Evolutionary conservation across 2,113 vertebrate species (phyloP).

Genomic region (Dascyllus trimaculatus): DNA sequence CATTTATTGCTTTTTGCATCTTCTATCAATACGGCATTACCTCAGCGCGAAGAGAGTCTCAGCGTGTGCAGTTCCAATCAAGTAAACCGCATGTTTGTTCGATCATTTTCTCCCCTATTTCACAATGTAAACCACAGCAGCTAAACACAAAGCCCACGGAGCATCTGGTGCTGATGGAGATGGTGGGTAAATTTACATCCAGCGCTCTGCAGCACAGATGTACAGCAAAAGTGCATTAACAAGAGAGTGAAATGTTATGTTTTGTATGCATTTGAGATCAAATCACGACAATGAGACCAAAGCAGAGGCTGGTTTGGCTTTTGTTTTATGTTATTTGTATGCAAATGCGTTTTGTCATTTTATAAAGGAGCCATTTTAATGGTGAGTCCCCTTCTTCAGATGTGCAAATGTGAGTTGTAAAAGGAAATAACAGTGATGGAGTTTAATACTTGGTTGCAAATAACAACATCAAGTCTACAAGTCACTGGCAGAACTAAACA

Average conservation of each 20-base stretch:
- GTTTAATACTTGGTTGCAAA: too few relatives aligned
- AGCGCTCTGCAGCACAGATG: slow-evolving; percentile 13
- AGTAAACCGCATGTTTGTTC: not conserved
- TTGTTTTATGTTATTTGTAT: too few relatives aligned
- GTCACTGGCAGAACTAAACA: too few relatives aligned
- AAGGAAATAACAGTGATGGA: too few relatives aligned
- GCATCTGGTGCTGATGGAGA: slow-evolving; percentile 32
- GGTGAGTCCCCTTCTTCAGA: too few relatives aligned
- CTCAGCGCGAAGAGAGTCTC: not conserved
- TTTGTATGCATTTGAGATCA: not conserved
- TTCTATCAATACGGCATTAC: not conserved
- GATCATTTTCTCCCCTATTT: not conserved
- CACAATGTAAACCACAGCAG: slow-evolving; percentile 26
- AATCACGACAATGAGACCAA: not conserved
- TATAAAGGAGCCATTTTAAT: too few relatives aligned
- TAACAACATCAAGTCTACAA: too few relatives aligned
- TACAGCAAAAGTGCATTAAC: not conserved
- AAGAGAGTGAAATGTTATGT: not conserved
- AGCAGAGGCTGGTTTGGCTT: too few relatives aligned
- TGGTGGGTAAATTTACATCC: not conserved
- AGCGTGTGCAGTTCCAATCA: not conserved
- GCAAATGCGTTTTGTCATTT: too few relatives aligned
- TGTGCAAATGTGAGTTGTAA: too few relatives aligned
- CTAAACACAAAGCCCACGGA: not conserved
- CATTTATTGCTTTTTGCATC: not conserved